Percentiles rank a stretch among this genome's conserved stretches.
These are phyloP conservation scores for Aphis craccivora DNA, from an alignment of 1,140 invertebrate genomes.

Conservation along the genomic window DNA sequence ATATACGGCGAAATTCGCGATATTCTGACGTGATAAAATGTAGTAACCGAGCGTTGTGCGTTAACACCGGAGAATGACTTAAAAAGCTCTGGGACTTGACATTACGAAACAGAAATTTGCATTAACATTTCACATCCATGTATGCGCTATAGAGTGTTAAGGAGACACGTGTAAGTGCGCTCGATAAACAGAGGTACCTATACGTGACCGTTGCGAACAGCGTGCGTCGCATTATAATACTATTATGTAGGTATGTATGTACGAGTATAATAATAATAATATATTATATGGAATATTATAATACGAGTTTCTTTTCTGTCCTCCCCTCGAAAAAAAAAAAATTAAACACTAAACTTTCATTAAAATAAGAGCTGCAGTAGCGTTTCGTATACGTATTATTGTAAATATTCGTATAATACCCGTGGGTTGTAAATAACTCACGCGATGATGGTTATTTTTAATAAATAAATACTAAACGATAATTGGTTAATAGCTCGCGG, in stretches of 20 bases:
- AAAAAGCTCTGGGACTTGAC: slow-evolving; percentile 10
- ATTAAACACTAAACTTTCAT: background rate
- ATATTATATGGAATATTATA: background rate
- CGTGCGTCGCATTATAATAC: background rate
- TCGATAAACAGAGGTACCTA: background rate
- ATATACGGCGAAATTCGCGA: background rate
- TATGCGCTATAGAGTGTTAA: background rate
- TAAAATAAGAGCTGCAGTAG: background rate
- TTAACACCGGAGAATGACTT: background rate
- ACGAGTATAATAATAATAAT: background rate
- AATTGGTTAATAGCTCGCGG: background rate
- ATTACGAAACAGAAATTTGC: background rate
- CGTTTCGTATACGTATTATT: background rate
- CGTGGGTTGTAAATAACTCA: background rate
- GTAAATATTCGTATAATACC: background rate
- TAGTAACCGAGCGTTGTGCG: background rate
- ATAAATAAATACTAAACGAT: background rate
- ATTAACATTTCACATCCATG: background rate
- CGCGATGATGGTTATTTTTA: background rate
- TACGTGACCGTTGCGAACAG: background rate
- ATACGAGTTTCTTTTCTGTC: background rate
- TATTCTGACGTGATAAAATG: background rate
- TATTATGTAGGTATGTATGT: background rate
- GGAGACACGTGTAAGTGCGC: background rate
- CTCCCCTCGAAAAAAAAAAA: background rate